Conservation (phyloP, 2,888 invertebrate species). For the Pachliopta kotzebuea region DNA sequence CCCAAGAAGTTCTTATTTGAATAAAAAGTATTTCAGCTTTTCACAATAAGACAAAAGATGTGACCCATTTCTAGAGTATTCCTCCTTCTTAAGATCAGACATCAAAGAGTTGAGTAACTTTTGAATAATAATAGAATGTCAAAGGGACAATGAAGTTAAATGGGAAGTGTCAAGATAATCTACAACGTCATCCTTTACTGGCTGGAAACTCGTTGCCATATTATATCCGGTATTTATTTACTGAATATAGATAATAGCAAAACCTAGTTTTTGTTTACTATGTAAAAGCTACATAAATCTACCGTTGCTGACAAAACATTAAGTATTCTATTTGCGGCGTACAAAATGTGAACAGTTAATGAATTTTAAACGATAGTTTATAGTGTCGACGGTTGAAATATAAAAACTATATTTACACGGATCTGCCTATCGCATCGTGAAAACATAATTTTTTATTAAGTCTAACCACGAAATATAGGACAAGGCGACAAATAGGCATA, state of each 20-base stretch:
- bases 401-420: too few species aligned
- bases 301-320: neutral
- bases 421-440: too few species aligned
- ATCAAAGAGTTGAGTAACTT: slow-evolving; percentile 15
- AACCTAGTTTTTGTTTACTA: neutral
- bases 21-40: slow-evolving; percentile 2
- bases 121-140: slow-evolving; percentile 20
- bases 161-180: slow-evolving; percentile 20
- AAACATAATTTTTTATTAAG: too few species aligned
- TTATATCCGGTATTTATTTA: neutral
- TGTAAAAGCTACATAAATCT: neutral
- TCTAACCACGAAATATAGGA: too few species aligned
- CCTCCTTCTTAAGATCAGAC: slow-evolving; percentile 8
- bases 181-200: slow-evolving; percentile 12
- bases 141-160: slow-evolving; percentile 18
- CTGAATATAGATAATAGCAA: neutral
- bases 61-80: slow-evolving; percentile 8
- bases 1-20: neutral
- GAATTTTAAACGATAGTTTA: slow-evolving; percentile 8
- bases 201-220: neutral
- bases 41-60: slow-evolving; percentile 12
- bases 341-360: slow-evolving; percentile 5
- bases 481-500: too few species aligned
- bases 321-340: slow-evolving; percentile 1
- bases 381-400: too few species aligned